A percentile compares a stretch with the other conserved stretches of the same genome.
Evolutionary conservation across 2,888 invertebrate genomes (phyloP).

Genomic region (Drosophila incognita): DNA sequence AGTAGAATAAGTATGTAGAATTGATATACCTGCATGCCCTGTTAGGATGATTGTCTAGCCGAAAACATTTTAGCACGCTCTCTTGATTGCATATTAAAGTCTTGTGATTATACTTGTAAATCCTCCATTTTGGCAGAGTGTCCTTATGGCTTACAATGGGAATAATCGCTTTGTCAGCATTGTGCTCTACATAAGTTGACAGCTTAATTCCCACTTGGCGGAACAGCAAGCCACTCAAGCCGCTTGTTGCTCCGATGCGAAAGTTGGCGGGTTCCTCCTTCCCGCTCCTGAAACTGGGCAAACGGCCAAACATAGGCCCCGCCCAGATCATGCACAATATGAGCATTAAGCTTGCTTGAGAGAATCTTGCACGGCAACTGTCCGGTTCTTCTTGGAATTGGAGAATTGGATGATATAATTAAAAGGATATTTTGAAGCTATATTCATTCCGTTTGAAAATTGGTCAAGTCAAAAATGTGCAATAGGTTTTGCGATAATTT

Average conservation of each 20-base stretch:
- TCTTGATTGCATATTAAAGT: not conserved
- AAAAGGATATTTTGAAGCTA: not conserved
- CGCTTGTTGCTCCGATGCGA: constrained; percentile 20
- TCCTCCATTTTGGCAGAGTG: not conserved
- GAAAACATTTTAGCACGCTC: not conserved
- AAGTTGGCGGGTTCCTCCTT: constrained; percentile 44
- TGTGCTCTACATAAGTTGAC: constrained; percentile 48
- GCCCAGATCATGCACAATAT: constrained; percentile 47
- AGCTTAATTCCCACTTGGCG: constrained; percentile 14
- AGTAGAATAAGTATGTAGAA: not conserved
- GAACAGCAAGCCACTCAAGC: not conserved
- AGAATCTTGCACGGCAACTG: constrained; percentile 44
- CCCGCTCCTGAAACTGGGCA: constrained; percentile 31
- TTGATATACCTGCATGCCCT: not conserved
- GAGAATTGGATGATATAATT: not conserved
- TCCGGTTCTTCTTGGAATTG: constrained; percentile 52
- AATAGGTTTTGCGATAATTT: constrained; percentile 71
- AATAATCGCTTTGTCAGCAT: constrained; percentile 42
- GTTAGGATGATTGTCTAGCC: not conserved
- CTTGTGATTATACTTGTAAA: not conserved
- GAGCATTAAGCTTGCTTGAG: constrained; percentile 5
- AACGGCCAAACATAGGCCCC: constrained; percentile 25
- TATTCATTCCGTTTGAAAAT: not conserved
- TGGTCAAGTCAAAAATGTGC: not conserved
- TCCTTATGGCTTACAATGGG: not conserved